These are phyloP conservation scores for Petrocephalus schoutedeni DNA, from an alignment of 2,797 vertebrate species.

Conservation along the genomic window DNA sequence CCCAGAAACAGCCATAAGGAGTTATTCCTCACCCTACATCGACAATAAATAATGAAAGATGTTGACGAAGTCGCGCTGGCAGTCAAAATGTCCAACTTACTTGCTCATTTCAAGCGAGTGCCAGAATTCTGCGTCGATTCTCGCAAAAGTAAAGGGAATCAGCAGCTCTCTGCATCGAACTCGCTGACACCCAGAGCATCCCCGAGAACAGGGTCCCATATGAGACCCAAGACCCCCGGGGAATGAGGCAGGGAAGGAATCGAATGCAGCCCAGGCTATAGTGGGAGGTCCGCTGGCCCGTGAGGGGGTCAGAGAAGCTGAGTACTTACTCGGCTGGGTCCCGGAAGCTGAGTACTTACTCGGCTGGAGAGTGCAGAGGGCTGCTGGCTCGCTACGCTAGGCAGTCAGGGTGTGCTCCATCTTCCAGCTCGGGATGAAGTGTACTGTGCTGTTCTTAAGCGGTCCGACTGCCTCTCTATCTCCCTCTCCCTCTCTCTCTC, in stretches of 20 bases:
- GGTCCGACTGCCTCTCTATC: constrained; percentile 24
- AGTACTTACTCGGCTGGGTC: constrained; percentile 48
- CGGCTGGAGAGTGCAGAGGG: constrained; percentile 42
- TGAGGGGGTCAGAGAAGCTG: background rate
- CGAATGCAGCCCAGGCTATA: background rate
- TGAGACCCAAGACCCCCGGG: background rate
- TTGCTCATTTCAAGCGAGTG: background rate
- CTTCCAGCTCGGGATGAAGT: constrained; percentile 45
- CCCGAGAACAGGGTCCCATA: background rate
- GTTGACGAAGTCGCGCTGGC: background rate
- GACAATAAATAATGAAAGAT: background rate
- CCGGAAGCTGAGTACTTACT: constrained; percentile 49
- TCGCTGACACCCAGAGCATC: background rate
- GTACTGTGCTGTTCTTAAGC: constrained; percentile 42
- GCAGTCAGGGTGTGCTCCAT: constrained; percentile 39
- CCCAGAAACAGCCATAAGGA: background rate
- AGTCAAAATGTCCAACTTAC: background rate
- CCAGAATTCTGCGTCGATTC: background rate
- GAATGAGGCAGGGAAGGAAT: background rate
- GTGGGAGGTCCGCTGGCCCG: no score
- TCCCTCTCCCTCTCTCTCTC: constrained; percentile 5
- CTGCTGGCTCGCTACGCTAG: constrained; percentile 48
- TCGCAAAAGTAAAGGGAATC: background rate
- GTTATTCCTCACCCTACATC: background rate
- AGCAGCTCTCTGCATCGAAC: background rate